phyloP scores from a whole-genome alignment of 2,888 invertebrate species.

The Eretmocerus hayati region DNA sequence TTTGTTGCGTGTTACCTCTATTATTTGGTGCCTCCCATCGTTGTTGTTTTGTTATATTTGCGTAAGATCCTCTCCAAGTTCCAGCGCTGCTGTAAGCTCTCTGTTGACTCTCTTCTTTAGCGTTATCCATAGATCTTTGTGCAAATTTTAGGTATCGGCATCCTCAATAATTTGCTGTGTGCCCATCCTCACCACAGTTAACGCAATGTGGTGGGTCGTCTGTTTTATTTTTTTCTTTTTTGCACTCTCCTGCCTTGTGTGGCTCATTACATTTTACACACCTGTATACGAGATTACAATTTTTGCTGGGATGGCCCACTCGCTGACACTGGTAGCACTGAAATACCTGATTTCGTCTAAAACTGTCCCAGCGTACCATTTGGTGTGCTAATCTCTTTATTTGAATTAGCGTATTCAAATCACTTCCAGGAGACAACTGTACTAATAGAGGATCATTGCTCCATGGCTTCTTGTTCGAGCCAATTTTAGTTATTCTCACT shows the following conservation, averaged over 20 bases:
- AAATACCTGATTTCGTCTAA: constrained; percentile 2
- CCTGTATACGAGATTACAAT: constrained; percentile 1
- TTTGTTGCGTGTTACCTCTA: too few relatives aligned
- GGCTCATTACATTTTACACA: constrained; percentile 11
- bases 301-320: constrained; percentile 6
- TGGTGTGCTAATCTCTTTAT: constrained; percentile 7
- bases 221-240: not conserved
- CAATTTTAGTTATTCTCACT: constrained; percentile 11
- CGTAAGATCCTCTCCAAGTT: not conserved
- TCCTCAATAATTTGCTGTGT: constrained; percentile 13
- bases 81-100: not conserved
- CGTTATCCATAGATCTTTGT: not conserved
- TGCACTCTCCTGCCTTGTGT: constrained; percentile 1
- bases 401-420: not conserved
- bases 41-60: not conserved
- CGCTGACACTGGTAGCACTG: constrained; percentile 15
- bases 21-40: too few relatives aligned
- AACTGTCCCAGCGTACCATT: constrained; percentile 8
- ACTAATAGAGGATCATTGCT: constrained; percentile 6
- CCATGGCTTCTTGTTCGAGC: not conserved
- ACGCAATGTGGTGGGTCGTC: not conserved
- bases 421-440: constrained; percentile 5
- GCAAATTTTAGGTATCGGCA: constrained; percentile 9
- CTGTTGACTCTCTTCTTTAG: not conserved
- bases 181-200: constrained; percentile 9